A percentile compares a stretch with the other conserved stretches of the same genome.
phyloP scores from a whole-genome alignment of 2,797 vertebrate species.

The Pangasius larnaudii region DNA sequence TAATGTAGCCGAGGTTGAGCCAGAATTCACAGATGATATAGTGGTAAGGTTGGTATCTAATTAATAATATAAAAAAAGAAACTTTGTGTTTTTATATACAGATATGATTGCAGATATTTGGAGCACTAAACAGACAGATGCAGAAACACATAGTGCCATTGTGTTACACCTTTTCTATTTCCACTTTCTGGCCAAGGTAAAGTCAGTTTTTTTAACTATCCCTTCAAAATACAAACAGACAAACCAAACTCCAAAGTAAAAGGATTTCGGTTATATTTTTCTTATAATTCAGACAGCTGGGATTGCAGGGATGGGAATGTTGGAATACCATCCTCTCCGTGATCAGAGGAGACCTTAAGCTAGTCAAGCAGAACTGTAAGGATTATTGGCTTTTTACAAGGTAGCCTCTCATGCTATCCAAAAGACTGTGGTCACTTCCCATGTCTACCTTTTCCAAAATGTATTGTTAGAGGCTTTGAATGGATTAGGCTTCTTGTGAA shows the following conservation, averaged over 20 bases:
- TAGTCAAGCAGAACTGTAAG: conserved; percentile 68
- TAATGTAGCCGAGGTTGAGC: not conserved
- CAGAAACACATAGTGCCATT: not conserved
- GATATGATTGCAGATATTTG: not conserved
- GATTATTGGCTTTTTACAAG: conserved; percentile 69
- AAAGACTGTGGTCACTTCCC: conserved; percentile 58
- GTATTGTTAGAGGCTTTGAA: conserved; percentile 41
- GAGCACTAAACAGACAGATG: not conserved
- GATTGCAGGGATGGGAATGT: conserved; percentile 65
- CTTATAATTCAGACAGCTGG: conserved; percentile 67
- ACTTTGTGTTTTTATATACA: not conserved
- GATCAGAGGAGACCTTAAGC: conserved; percentile 56
- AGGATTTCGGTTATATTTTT: conserved; percentile 66
- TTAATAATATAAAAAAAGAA: not conserved
- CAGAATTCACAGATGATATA: not conserved
- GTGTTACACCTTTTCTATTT: not conserved
- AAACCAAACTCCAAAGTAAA: conserved; percentile 66
- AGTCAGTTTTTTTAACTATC: conserved; percentile 72
- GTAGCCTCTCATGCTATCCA: conserved; percentile 62
- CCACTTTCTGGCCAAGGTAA: conserved; percentile 52
- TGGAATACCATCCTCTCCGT: conserved; percentile 65
- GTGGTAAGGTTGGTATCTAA: not conserved
- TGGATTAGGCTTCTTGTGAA: conserved; percentile 11
- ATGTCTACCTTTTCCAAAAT: conserved; percentile 51
- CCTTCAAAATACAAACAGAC: conserved; percentile 56